A percentile compares a stretch with the other conserved stretches of the same genome.
phyloP scores from a whole-genome alignment of 2,888 invertebrate genomes.

The Phragmatobia fuliginosa region DNA sequence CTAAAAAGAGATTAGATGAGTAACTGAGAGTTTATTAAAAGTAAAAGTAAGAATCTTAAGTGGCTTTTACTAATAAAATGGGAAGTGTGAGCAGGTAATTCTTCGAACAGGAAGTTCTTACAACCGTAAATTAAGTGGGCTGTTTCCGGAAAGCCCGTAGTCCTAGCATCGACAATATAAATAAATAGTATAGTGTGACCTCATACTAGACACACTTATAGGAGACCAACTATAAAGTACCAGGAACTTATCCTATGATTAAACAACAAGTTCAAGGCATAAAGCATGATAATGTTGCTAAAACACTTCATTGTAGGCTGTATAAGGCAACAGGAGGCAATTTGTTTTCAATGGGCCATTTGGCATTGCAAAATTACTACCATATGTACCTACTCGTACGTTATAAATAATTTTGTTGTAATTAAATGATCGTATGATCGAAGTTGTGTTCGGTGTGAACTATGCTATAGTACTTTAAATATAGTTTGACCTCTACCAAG shows the following conservation, averaged over 20 bases:
- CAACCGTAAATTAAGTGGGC: not conserved
- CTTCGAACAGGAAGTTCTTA: not conserved
- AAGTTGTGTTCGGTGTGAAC: not conserved
- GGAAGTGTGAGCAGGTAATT: not conserved
- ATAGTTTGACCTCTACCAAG: no score
- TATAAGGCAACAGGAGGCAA: slow-evolving; percentile 35
- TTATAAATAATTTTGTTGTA: not conserved
- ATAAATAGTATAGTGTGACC: not conserved
- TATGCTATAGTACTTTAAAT: no score
- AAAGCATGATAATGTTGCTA: slow-evolving; percentile 18
- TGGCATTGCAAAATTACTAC: slow-evolving; percentile 46
- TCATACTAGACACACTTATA: not conserved
- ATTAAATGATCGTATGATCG: not conserved
- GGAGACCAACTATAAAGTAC: not conserved
- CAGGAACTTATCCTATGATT: slow-evolving; percentile 11
- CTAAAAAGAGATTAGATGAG: no score
- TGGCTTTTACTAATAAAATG: not conserved
- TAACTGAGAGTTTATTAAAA: no score
- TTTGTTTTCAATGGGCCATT: slow-evolving; percentile 49
- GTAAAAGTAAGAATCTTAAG: not conserved
- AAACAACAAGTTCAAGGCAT: slow-evolving; percentile 46
- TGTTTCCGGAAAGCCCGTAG: not conserved
- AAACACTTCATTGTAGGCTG: slow-evolving; percentile 38
- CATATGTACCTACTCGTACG: slow-evolving; percentile 18
- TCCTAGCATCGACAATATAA: not conserved